These are phyloP conservation scores for Chirona hameri DNA, from an alignment of 2,888 invertebrate genomes.

Conservation along the genomic window DNA sequence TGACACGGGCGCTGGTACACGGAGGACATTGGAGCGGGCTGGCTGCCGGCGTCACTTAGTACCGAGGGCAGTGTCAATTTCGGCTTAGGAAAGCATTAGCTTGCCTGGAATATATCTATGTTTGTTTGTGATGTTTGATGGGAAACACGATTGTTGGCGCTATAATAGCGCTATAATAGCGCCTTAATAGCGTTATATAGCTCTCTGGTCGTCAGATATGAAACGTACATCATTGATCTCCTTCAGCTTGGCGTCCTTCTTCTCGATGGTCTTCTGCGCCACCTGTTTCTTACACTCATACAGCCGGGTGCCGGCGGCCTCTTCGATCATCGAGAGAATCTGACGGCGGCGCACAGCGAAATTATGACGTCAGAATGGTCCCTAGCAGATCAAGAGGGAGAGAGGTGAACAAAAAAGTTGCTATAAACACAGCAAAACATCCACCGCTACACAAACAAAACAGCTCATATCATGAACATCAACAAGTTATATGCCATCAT, in stretches of 20 bases:
- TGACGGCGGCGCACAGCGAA: slow-evolving; percentile 44
- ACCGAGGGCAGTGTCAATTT: not conserved
- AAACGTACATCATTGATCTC: slow-evolving; percentile 72
- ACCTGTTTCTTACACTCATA: slow-evolving; percentile 90
- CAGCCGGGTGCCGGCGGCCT: slow-evolving; percentile 95
- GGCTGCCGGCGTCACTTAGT: not conserved
- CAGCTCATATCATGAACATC: too few species aligned
- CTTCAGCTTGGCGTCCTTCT: slow-evolving; percentile 83
- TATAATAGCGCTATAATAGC: too few species aligned
- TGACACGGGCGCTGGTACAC: too few species aligned
- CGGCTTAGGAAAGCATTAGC: not conserved
- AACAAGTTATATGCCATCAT: too few species aligned
- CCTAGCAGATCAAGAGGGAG: too few species aligned
- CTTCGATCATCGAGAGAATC: slow-evolving; percentile 96
- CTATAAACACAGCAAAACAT: too few species aligned
- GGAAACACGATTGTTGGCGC: too few species aligned
- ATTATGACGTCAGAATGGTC: too few species aligned
- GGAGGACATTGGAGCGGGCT: not conserved
- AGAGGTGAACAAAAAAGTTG: too few species aligned
- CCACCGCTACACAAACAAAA: too few species aligned
- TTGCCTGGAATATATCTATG: not conserved
- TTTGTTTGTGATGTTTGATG: not conserved
- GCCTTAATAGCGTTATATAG: too few species aligned
- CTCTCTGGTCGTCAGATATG: too few species aligned
- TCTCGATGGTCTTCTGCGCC: slow-evolving; percentile 80